phyloP scores from a whole-genome alignment of 2,888 invertebrate species.

The Magallana nippona region DNA sequence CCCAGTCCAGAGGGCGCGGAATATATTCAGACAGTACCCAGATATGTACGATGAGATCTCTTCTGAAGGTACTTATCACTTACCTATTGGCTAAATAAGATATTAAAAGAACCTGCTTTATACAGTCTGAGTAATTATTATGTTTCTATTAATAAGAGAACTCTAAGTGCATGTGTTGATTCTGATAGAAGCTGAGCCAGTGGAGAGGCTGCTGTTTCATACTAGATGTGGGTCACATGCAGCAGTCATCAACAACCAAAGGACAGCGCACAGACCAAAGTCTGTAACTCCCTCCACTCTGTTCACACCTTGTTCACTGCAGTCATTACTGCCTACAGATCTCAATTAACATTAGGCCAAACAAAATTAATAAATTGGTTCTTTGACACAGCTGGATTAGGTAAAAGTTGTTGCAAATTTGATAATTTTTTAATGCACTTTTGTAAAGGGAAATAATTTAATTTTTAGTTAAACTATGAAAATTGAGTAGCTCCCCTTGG shows the following conservation, averaged over 20 bases:
- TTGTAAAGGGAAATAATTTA: too few relatives aligned
- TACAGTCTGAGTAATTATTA: background rate
- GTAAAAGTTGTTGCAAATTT: too few relatives aligned
- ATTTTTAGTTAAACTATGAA: too few relatives aligned
- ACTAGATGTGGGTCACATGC: conserved; percentile 95
- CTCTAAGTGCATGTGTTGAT: background rate
- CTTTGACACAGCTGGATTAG: too few relatives aligned
- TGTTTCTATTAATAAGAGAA: background rate
- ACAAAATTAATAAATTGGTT: too few relatives aligned
- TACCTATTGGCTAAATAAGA: background rate
- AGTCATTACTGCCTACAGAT: background rate
- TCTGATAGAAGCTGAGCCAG: conserved; percentile 58
- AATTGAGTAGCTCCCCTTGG: too few relatives aligned
- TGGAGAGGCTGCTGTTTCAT: conserved; percentile 88
- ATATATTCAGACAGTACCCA: conserved; percentile 67
- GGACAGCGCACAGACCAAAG: conserved; percentile 96
- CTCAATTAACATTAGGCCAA: background rate
- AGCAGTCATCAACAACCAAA: conserved; percentile 92
- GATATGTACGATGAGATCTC: conserved; percentile 69
- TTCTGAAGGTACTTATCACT: conserved; percentile 54
- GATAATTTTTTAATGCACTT: too few relatives aligned
- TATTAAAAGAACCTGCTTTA: too few relatives aligned
- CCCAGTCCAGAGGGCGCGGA: conserved; percentile 58
- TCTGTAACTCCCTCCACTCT: conserved; percentile 80
- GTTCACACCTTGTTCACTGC: background rate